phyloP scores from a whole-genome alignment of 2,113 vertebrate species.

The Stegastes partitus region DNA sequence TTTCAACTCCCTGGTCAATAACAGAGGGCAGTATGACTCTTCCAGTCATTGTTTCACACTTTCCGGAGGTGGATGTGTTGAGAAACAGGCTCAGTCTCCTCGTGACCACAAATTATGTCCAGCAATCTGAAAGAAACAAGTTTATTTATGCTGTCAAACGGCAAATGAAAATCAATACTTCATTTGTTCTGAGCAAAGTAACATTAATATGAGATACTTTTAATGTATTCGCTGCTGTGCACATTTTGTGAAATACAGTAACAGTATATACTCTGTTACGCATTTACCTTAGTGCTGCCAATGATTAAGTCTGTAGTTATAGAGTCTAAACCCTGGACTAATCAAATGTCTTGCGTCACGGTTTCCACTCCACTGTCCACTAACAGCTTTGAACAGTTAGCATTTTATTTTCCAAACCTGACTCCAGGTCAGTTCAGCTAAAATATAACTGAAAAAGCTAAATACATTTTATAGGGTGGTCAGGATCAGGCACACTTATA shows the following conservation, averaged over 20 bases:
- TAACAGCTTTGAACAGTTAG: no score
- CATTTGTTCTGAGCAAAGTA: no score
- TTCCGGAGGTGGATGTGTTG: slow-evolving; percentile 52
- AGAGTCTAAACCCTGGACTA: neutral
- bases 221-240: no score
- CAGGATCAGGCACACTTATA: neutral
- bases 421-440: neutral
- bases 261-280: neutral
- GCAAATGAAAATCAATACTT: neutral
- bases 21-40: slow-evolving; percentile 36
- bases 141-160: neutral
- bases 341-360: neutral
- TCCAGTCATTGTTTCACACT: slow-evolving; percentile 73
- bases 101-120: neutral
- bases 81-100: slow-evolving; percentile 36
- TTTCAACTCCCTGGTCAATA: slow-evolving; percentile 40
- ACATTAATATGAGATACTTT: no score
- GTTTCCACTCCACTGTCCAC: no score
- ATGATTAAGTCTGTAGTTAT: neutral
- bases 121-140: neutral
- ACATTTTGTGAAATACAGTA: neutral
- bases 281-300: neutral
- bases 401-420: neutral
- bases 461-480: neutral
- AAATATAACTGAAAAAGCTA: no score